phyloP scores from a whole-genome alignment of 2,113 vertebrate genomes.

The Chionodraco myersi region DNA sequence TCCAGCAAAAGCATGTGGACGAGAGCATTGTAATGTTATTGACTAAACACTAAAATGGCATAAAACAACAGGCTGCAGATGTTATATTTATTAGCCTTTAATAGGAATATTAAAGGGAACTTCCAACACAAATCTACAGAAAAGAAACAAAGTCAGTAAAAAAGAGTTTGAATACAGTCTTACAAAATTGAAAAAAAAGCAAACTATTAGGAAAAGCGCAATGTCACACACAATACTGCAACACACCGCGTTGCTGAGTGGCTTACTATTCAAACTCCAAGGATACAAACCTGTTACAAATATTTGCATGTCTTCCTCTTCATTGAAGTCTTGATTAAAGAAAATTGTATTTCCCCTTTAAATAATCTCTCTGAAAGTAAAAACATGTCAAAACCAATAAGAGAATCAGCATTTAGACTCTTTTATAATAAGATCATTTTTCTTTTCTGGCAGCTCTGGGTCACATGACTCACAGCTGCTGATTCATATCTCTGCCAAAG shows the following conservation, averaged over 20 bases:
- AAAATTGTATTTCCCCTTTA: slow-evolving; percentile 13
- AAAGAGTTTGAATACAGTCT: slow-evolving; percentile 14
- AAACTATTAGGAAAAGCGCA: slow-evolving; percentile 4
- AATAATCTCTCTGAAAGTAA: slow-evolving; percentile 37
- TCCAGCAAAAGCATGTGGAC: neutral
- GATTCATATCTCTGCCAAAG: slow-evolving; percentile 41
- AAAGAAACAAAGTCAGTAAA: slow-evolving; percentile 41
- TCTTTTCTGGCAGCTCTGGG: neutral
- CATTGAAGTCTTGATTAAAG: slow-evolving; percentile 4
- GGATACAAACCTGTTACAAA: slow-evolving; percentile 30
- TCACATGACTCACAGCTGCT: slow-evolving; percentile 9
- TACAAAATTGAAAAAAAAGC: slow-evolving; percentile 46
- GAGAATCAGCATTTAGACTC: slow-evolving; percentile 13
- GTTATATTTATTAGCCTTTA: slow-evolving; percentile 48
- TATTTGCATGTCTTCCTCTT: slow-evolving; percentile 17
- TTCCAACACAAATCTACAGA: slow-evolving; percentile 39
- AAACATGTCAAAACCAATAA: slow-evolving; percentile 21
- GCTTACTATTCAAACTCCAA: slow-evolving; percentile 34
- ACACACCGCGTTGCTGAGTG: slow-evolving; percentile 25
- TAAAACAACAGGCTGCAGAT: slow-evolving; percentile 1
- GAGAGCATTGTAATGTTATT: neutral
- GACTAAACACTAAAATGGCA: neutral
- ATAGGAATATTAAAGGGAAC: slow-evolving; percentile 44
- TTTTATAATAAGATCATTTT: slow-evolving; percentile 5
- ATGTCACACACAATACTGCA: slow-evolving; percentile 18